A percentile compares a stretch with the other conserved stretches of the same genome.
phyloP scores from a whole-genome alignment of 92 coral and sea anemone species.

The Epizoanthus ramosus region DNA sequence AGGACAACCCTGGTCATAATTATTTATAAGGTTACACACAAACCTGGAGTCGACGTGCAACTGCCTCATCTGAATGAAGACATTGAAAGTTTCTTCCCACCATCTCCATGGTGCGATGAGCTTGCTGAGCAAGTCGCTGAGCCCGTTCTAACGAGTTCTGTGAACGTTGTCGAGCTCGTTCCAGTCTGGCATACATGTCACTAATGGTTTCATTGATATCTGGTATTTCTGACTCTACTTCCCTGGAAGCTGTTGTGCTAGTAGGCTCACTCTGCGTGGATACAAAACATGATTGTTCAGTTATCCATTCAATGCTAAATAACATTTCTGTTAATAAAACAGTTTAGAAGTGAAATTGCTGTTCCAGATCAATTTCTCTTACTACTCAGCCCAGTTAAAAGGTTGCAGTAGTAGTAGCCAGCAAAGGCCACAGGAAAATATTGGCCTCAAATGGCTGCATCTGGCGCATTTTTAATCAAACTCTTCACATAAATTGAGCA shows the following conservation, averaged over 20 bases:
- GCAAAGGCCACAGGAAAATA: too few species aligned
- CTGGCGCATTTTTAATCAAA: too few species aligned
- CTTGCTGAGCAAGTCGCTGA: constrained; percentile 20
- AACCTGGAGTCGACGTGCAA: constrained; percentile 78
- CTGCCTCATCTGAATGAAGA: constrained; percentile 71
- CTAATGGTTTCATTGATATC: background rate
- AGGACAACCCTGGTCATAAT: too few species aligned
- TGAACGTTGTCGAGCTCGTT: constrained; percentile 16
- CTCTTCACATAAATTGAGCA: too few species aligned
- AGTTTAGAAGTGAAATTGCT: too few species aligned
- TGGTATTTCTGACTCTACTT: background rate
- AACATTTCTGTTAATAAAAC: too few species aligned
- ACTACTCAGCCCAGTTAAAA: too few species aligned
- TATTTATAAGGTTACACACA: background rate
- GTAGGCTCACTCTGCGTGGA: constrained; percentile 2
- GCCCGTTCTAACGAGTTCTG: constrained; percentile 31
- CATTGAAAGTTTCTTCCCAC: constrained; percentile 17
- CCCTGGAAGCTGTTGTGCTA: background rate
- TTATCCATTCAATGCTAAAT: too few species aligned
- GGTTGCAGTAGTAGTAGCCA: too few species aligned
- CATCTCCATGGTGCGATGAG: constrained; percentile 21
- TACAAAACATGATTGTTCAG: too few species aligned
- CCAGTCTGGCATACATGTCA: constrained; percentile 13
- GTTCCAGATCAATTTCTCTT: too few species aligned
- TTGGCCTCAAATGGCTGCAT: too few species aligned